phyloP scores from a whole-genome alignment of 2,797 vertebrate genomes.

The Heteromormyrus szaboi region DNA sequence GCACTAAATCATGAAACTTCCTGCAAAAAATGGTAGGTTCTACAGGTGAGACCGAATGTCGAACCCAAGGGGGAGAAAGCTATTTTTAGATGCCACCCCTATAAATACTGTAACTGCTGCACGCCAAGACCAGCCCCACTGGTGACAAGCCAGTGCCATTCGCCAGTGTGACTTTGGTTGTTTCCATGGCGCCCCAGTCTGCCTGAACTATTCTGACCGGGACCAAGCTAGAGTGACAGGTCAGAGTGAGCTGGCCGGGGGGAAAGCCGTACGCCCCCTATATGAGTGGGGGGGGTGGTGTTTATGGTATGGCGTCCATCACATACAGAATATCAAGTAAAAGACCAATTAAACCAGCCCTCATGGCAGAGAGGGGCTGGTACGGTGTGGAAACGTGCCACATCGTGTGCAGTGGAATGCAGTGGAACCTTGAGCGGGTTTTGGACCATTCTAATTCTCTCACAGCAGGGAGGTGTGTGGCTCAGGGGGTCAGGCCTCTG shows the following conservation, averaged over 20 bases:
- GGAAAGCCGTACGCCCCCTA: background rate
- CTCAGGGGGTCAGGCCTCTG: background rate
- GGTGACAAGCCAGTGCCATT: background rate
- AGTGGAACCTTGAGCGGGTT: background rate
- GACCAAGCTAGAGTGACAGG: background rate
- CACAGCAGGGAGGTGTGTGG: background rate
- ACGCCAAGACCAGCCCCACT: background rate
- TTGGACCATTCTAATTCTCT: background rate
- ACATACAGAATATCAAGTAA: background rate
- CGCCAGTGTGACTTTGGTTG: background rate
- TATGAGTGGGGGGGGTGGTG: background rate
- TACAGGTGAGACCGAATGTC: background rate
- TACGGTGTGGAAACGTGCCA: background rate
- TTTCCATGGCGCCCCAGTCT: background rate
- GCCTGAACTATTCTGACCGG: background rate
- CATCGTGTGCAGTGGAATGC: background rate
- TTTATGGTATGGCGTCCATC: background rate
- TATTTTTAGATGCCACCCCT: slow-evolving; percentile 54
- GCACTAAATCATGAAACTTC: background rate
- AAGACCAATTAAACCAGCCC: background rate
- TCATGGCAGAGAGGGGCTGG: background rate
- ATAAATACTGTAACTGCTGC: slow-evolving; percentile 44
- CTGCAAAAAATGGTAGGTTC: background rate
- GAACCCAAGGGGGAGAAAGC: slow-evolving; percentile 14
- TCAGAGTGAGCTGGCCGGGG: background rate